Evolutionary conservation across 2,113 vertebrate genomes (phyloP).

Genomic region (Onychorhynchus coronatus): DNA sequence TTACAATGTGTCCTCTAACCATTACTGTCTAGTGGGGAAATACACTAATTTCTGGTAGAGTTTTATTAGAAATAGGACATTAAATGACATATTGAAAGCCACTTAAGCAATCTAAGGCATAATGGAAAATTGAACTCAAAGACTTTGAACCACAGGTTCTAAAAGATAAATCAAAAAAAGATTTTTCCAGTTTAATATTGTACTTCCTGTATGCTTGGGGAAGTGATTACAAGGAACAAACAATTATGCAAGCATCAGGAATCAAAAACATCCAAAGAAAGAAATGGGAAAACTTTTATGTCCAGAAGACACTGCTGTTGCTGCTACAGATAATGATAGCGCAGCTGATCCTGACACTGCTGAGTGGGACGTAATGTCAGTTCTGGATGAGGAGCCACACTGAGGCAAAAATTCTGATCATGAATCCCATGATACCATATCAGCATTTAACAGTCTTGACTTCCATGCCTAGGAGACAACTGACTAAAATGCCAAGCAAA

Average conservation of each 20-base stretch:
- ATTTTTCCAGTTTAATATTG: neutral
- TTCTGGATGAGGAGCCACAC: slow-evolving; percentile 65
- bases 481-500: slow-evolving; percentile 59
- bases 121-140: neutral
- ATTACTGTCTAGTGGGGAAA: neutral
- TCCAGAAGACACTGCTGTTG: slow-evolving; percentile 57
- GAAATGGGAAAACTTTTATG: slow-evolving; percentile 60
- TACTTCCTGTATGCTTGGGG: neutral
- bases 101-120: neutral
- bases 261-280: slow-evolving; percentile 25
- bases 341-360: slow-evolving; percentile 55
- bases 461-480: slow-evolving; percentile 55
- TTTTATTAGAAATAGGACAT: neutral
- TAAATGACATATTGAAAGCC: neutral
- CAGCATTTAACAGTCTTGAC: slow-evolving; percentile 67
- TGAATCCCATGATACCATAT: slow-evolving; percentile 71
- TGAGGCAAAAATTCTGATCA: slow-evolving; percentile 71
- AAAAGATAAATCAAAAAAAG: neutral
- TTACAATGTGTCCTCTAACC: neutral
- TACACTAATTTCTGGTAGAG: neutral
- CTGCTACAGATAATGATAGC: slow-evolving; percentile 59
- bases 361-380: slow-evolving; percentile 67
- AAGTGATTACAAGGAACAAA: neutral
- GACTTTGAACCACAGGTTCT: neutral
- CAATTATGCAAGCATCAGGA: slow-evolving; percentile 10